Evolutionary conservation across 2,888 invertebrate genomes (phyloP).

Genomic region (Frankliniella fusca): DNA sequence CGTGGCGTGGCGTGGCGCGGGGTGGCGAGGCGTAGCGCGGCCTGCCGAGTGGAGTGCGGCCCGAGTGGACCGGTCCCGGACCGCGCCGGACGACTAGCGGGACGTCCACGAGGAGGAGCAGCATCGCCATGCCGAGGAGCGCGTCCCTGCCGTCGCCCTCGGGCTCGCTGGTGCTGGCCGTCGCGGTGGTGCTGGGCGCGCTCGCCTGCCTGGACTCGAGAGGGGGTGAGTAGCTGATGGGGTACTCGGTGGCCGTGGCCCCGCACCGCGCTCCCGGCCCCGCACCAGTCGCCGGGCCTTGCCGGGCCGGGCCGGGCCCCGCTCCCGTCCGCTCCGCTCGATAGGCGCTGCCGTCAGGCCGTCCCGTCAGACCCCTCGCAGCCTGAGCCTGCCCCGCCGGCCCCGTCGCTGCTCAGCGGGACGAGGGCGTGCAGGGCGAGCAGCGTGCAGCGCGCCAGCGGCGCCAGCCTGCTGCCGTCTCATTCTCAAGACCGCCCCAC

Average conservation of each 20-base stretch:
- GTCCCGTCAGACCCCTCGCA: neutral
- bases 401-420: too few relatives aligned
- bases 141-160: neutral
- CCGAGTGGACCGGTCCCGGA: neutral
- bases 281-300: too few relatives aligned
- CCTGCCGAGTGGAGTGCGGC: neutral
- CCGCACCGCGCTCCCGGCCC: too few relatives aligned
- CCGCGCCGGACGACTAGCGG: neutral
- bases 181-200: neutral
- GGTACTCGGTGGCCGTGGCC: neutral
- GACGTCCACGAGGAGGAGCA: neutral
- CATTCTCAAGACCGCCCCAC: too few relatives aligned
- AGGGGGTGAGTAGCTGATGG: neutral
- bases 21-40: neutral
- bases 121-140: constrained; percentile 7
- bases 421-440: too few relatives aligned
- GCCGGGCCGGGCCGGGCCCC: too few relatives aligned
- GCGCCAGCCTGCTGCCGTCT: too few relatives aligned
- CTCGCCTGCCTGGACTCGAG: neutral
- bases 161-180: neutral
- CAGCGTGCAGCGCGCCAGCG: too few relatives aligned
- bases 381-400: too few relatives aligned
- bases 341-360: neutral
- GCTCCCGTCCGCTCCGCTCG: too few relatives aligned
- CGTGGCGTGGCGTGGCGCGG: neutral